Evolutionary conservation across 2,888 invertebrate species (phyloP), one percentile per base, ranked within the genome.

Genomic region (Caenorhabditis drosophilae): DNA sequence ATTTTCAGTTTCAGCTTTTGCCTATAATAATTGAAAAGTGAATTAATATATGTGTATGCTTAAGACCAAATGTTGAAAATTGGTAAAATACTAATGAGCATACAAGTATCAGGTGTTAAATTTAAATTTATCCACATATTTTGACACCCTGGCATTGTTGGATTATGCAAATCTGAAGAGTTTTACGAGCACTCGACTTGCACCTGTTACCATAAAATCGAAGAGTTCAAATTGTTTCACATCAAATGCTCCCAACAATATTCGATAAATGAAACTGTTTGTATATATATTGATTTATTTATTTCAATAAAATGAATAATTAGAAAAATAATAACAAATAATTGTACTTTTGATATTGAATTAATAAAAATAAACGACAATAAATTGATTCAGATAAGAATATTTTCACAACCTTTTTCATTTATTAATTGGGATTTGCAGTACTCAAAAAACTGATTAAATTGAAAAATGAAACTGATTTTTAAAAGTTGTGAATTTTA

Each of bases 91-190:
- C 31, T 12, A 12, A 36, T 12, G n/a, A 12, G 36, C 11, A 12
- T n/a, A 12, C 11, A 9, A 36, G n/a, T 12, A 36, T 36, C 36
- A 36, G 36, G 36, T 36, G 36, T 4, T 36, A 9, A 4, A 9
- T 9, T 31, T 31, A 31, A 12, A 12, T 9, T 31, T 31, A 31
- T 6, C 31, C 7, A 31, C 31, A 31, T 31, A 12, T 9, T 31
- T 9, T 31, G 31, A 9, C 7, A 9, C 31, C 44, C n/a, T 35
- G n/a, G n/a, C n/a, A n/a, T n/a, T n/a, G n/a, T n/a, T n/a, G 52
- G 40, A 51, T 56, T 60, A 60, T 66, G 66, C 52, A 66, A 60
- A 66, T 66, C 31, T 66, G 52, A 66, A 66, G 66, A 66, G 66
- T 66, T 59, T 66, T 66, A 59, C 49, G 59, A 54, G 55, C 56